Percentiles rank a stretch among this genome's conserved stretches.
Evolutionary conservation across 2,113 vertebrate species (phyloP).

Genomic region (Callopanchax toddi): DNA sequence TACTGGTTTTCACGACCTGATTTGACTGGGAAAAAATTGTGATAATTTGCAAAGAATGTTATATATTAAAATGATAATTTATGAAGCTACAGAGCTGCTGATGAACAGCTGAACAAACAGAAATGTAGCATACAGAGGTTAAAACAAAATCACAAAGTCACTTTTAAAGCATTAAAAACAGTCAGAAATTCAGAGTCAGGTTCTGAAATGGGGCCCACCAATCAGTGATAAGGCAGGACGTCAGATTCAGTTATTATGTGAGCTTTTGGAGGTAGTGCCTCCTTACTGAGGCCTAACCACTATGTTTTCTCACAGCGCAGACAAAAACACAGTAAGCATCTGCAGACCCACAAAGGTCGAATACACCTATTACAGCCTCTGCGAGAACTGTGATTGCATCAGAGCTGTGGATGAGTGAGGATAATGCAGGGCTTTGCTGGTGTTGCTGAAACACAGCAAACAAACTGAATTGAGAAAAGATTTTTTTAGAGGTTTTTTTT

Average conservation of each 20-base stretch:
- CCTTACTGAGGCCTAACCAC: slow-evolving; percentile 36
- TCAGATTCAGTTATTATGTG: slow-evolving; percentile 46
- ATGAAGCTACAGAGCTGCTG: too few species aligned
- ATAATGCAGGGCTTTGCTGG: slow-evolving; percentile 17
- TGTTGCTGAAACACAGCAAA: slow-evolving; percentile 35
- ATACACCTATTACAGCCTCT: slow-evolving; percentile 30
- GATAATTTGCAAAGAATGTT: too few species aligned
- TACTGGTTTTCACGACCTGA: too few species aligned
- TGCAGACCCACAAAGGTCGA: slow-evolving; percentile 50
- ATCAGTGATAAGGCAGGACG: slow-evolving; percentile 30
- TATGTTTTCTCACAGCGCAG: slow-evolving; percentile 32
- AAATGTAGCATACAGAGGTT: neutral
- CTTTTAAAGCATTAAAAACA: slow-evolving; percentile 22
- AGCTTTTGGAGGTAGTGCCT: slow-evolving; percentile 25
- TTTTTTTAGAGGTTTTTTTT: slow-evolving; percentile 14
- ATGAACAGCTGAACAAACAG: too few species aligned
- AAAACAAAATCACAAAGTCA: slow-evolving; percentile 10
- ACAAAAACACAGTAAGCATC: slow-evolving; percentile 43
- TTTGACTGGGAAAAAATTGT: too few species aligned
- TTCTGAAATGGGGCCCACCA: slow-evolving; percentile 13
- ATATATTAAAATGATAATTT: too few species aligned
- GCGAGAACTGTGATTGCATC: slow-evolving; percentile 25
- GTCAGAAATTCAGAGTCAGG: slow-evolving; percentile 16
- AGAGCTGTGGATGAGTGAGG: slow-evolving; percentile 32
- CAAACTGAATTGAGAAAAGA: slow-evolving; percentile 19